Evolutionary conservation across 2,113 vertebrate species (phyloP), one percentile per base, ranked within the genome.

Genomic region (Platysteira castanea): DNA sequence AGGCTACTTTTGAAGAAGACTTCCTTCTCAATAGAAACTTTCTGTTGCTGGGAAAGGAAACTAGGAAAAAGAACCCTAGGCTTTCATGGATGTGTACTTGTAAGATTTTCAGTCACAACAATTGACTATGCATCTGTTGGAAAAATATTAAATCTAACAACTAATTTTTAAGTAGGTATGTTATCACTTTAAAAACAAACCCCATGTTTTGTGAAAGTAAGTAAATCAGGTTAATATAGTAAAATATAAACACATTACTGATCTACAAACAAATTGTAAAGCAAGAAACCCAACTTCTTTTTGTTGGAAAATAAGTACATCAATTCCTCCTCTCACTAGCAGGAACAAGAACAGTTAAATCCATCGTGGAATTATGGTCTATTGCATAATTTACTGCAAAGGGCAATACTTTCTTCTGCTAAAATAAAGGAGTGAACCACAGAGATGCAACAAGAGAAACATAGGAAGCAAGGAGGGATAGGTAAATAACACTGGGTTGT

Each of bases 41-140:
- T 33, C 9, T 39, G 5, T 28, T 68, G 4, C 19, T 77, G 6
- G 11, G 56, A 73, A 87, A 71, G 15, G 10, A 88, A 79, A 30
- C 3, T 10, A 82, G 57, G 19, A 0, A 23, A 44, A 33, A 26
- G 47, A 22, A 7, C 0, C 1, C 3, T 6, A 56, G 7, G 19
- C 9, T 44, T 60, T 41, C 28, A 56, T 14, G 14, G 39, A 17
- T 56, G 6, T 7, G 3, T 37, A 77, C 14, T 42, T 17, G 1
- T 61, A 41, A 74, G 37, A 68, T 33, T 69, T 83, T 56, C 2
- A 1, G 20, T 56, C 28, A 41, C 27, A 78, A 28, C 3, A 9
- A 23, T 9, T 33, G 46, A 28, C 10, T 33, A 23, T 10, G 0
- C 24, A 21, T 31, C 8, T 44, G 3, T 12, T 35, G 21, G 24